Base-by-base conservation (phyloP, 2,888 invertebrate species). In the Sclerodermus sp. region DNA sequence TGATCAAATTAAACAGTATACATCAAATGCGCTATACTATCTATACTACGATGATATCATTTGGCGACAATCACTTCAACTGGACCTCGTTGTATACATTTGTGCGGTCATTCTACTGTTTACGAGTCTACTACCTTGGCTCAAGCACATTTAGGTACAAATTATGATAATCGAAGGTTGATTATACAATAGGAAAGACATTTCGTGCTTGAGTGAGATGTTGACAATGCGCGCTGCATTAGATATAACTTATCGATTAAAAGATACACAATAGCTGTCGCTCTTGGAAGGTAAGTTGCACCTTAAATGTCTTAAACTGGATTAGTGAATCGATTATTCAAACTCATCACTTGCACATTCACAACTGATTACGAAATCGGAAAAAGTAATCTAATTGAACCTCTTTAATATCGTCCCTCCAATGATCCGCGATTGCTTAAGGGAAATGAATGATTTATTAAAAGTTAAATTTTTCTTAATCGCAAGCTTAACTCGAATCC, bases 1-100 rank as follows among this genome's bases (percentile, higher is more conserved):
- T 55, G 57, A 64, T 60, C 60, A 56, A 62, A 60, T 63, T 58
- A 62, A 57, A 60, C 59, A 55, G 57, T 66, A 67, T 64, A 74
- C 70, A 70, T 59, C 61, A 54, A 71, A 60, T n/a, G n/a, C 67
- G 60, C 69, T 71, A 68, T 57, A 45, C 60, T 58, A 58, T 49
- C 66, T 71, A 73, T 61, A 52, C 63, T 73, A 74, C 60, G 55
- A 53, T 74, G 72, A 75, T 73, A 73, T 73, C 62, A 62, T 73
- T 74, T 70, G 66, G 67, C 66, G 66, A 71, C 67, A 65, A 65
- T 68, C 63, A 63, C 57, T 57, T 60, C 42, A 49, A 64, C 53
- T 57, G 62, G 58, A 67, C 67, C 66, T 69, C 68, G 64, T 68
- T 70, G 64, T 66, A 65, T 62, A 69, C 57, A 67, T 62, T 68